phyloP scores from a whole-genome alignment of 2,888 invertebrate species.

The Tachina lurida region DNA sequence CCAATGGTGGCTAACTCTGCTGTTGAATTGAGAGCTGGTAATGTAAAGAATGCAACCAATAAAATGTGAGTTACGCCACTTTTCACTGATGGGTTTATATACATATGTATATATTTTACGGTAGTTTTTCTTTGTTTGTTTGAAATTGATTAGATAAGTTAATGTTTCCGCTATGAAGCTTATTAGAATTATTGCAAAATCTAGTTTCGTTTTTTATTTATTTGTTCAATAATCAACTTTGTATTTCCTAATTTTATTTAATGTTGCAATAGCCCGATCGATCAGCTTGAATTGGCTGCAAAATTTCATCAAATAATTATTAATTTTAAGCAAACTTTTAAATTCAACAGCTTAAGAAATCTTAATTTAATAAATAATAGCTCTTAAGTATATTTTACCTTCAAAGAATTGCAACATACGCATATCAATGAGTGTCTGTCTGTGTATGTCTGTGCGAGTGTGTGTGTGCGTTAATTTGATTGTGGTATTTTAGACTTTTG shows the following conservation, averaged over 20 bases:
- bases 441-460: background rate
- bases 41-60: no score
- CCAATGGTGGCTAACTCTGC: no score
- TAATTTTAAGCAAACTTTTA: background rate
- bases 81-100: no score
- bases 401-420: constrained; percentile 25
- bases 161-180: no score
- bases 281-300: background rate
- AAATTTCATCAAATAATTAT: constrained; percentile 14
- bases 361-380: background rate
- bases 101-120: no score
- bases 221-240: no score
- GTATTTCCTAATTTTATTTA: background rate
- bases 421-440: background rate
- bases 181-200: no score
- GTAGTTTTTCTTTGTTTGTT: no score
- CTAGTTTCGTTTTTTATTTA: no score
- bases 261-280: background rate
- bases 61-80: no score
- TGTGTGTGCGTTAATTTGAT: constrained; percentile 26
- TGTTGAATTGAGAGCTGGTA: no score
- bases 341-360: constrained; percentile 16
- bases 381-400: constrained; percentile 8
- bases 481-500: constrained; percentile 38
- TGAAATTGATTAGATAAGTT: no score